Conservation (phyloP, 2,888 invertebrate genomes). For the Eledone cirrhosa region DNA sequence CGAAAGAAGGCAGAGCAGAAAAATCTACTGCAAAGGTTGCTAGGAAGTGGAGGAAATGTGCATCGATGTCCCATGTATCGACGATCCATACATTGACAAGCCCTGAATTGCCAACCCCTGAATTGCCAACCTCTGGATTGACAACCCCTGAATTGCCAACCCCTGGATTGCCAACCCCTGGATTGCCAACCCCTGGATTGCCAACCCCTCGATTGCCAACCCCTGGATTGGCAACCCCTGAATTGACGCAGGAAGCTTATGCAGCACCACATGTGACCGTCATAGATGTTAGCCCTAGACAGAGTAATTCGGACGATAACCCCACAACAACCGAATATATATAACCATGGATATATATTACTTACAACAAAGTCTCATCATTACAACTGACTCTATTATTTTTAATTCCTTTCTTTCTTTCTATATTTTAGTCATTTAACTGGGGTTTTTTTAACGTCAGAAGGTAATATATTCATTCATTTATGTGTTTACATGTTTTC, state of each 20-base stretch:
- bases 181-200: too few relatives aligned
- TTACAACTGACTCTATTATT: background rate
- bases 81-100: too few relatives aligned
- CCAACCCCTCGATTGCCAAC: too few relatives aligned
- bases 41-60: background rate
- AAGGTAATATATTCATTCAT: too few relatives aligned
- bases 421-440: background rate
- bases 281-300: background rate
- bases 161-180: too few relatives aligned
- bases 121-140: too few relatives aligned
- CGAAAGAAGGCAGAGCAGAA: background rate
- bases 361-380: background rate
- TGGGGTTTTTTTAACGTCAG: background rate
- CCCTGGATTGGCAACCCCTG: too few relatives aligned
- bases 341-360: background rate
- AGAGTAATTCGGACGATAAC: background rate
- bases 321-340: constrained; percentile 5
- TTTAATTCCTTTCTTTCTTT: background rate
- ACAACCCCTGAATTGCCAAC: too few relatives aligned
- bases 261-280: background rate
- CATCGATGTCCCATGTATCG: too few relatives aligned
- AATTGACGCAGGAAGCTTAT: background rate
- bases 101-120: too few relatives aligned
- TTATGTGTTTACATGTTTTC: too few relatives aligned
- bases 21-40: background rate